phyloP scores from a whole-genome alignment of 2,888 invertebrate species.

The Mimas tiliae region DNA sequence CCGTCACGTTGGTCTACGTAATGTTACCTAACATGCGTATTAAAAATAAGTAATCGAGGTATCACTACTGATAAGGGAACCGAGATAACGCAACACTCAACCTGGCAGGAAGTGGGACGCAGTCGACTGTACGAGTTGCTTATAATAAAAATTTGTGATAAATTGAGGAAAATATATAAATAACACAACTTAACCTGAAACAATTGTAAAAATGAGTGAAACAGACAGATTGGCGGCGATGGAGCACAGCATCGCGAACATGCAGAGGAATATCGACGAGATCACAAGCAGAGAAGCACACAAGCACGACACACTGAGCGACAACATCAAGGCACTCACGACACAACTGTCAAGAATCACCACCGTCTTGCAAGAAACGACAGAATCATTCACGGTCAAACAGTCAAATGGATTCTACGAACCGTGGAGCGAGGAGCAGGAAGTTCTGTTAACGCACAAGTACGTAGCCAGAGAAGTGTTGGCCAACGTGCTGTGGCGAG shows the following conservation, averaged over 20 bases:
- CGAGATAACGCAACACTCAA: too few relatives aligned
- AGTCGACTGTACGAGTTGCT: too few relatives aligned
- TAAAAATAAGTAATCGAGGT: too few relatives aligned
- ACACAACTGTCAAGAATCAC: background rate
- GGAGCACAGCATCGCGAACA: background rate
- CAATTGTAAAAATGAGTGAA: slow-evolving; percentile 7
- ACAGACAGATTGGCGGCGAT: background rate
- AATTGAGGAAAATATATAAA: background rate
- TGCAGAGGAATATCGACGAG: background rate
- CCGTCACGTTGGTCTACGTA: too few relatives aligned
- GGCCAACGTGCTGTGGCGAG: slow-evolving; percentile 12
- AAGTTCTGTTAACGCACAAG: background rate
- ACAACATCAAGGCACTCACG: background rate
- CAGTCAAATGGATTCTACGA: background rate
- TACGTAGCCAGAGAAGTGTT: slow-evolving; percentile 20
- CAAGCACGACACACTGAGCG: background rate
- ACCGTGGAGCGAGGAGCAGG: background rate
- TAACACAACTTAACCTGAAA: background rate
- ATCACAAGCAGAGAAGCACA: background rate
- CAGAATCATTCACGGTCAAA: background rate
- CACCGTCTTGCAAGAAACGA: background rate
- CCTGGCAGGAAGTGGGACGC: too few relatives aligned
- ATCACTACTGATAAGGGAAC: too few relatives aligned
- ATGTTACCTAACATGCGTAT: too few relatives aligned
- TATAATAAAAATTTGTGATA: too few relatives aligned